Evolutionary conservation across 2,113 vertebrate species (phyloP), one percentile per base, ranked within the genome.

Genomic region (Zosterops pallidus): DNA sequence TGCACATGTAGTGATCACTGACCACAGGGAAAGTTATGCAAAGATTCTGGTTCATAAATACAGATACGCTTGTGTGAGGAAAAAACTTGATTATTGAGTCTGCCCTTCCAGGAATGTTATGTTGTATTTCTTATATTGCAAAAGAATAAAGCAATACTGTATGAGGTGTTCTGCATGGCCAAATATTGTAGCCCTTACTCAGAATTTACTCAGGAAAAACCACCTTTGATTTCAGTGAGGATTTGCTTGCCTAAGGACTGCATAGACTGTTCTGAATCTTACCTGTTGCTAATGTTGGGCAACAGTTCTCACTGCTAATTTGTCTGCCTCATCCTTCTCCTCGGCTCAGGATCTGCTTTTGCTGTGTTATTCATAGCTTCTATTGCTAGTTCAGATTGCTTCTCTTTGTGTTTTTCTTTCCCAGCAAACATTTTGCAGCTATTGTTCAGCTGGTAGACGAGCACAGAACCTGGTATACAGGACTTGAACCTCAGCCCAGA

Each of bases 401-500:
- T 89, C 60, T 60, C 86, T 69, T 86, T 84, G 75, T 92, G 69
- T 41, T 90, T 85, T 90, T 50, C 37, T 52, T 83, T 93, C 91
- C 84, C 56, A 94, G 65, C 85, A 88, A 95, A 86, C n/a, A 52
- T 77, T 94, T 91, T 88, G 49, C 70, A 90, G 90, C 86, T 87
- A 70, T 90, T 92, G 82, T 94, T 95, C 65, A 71, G 74, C 78
- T 88, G 71, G 62, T 95, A 74, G 69, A 86, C 83, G 67, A 83
- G 82, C 85, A 68, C 86, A 86, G 83, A 96, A 95, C 83, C 89
- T 92, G 85, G 78, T 91, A 82, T 81, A 74, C 49, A 42, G 80
- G 94, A 94, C 67, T 91, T 90, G 93, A 93, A 95, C 91, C 80
- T 92, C 82, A 92, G 92, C 91, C 95, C 95, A 96, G 84, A 94